Conservation (phyloP, 2,888 invertebrate genomes). For the Morinoia aosen region DNA sequence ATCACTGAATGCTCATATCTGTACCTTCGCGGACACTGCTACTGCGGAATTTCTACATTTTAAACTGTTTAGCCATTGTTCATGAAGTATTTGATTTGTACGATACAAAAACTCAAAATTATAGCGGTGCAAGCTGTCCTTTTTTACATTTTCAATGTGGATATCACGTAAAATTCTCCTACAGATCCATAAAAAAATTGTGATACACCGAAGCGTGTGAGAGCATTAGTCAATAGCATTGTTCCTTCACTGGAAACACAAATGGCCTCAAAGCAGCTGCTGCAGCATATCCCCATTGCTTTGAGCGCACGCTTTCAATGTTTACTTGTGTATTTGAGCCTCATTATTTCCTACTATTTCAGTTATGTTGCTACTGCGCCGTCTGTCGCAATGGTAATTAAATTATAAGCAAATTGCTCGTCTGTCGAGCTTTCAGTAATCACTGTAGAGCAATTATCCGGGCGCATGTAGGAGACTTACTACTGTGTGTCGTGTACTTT, state of each 20-base stretch:
- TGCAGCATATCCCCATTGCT: neutral
- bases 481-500: neutral
- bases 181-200: neutral
- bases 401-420: neutral
- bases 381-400: neutral
- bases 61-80: neutral
- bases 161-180: neutral
- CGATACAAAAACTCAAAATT: neutral
- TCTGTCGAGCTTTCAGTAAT: neutral
- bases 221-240: neutral
- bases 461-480: neutral
- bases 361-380: neutral
- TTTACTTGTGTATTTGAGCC: neutral
- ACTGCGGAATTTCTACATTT: neutral
- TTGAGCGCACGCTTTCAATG: neutral
- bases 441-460: neutral
- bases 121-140: neutral
- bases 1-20: neutral
- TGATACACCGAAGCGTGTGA: neutral
- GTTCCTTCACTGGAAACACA: neutral
- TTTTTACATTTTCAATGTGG: neutral
- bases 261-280: neutral
- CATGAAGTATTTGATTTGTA: neutral
- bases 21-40: neutral
- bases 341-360: neutral